phyloP scores from a whole-genome alignment of 2,113 vertebrate genomes.

The Mungos mungo region DNA sequence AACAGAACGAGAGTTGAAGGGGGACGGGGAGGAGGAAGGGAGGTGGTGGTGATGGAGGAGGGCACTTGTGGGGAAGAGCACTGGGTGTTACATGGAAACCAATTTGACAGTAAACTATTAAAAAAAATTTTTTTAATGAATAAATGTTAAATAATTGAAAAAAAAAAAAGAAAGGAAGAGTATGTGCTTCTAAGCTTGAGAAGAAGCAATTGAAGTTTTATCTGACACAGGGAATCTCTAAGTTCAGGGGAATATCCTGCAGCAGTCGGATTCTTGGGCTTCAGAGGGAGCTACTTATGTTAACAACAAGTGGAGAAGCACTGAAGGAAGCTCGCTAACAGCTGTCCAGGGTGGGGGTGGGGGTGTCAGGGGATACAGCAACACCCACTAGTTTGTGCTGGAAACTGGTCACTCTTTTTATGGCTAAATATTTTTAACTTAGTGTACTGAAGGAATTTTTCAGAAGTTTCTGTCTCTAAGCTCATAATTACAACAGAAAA shows the following conservation, averaged over 20 bases:
- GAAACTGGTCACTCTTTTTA: background rate
- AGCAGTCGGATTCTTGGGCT: background rate
- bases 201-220: background rate
- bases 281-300: background rate
- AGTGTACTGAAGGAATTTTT: background rate
- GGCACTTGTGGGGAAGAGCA: no score
- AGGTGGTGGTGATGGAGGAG: no score
- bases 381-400: background rate
- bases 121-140: no score
- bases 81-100: no score
- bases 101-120: no score
- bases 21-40: no score
- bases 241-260: background rate
- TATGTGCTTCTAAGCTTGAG: background rate
- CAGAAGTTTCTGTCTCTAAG: background rate
- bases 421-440: background rate
- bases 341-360: background rate
- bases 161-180: no score
- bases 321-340: background rate
- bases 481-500: background rate
- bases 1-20: no score
- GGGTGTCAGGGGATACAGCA: no score
- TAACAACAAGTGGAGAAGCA: background rate
- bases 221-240: background rate
- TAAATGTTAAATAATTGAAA: no score